Base-by-base conservation (phyloP, 2,797 vertebrate species). In the Emys orbicularis region DNA sequence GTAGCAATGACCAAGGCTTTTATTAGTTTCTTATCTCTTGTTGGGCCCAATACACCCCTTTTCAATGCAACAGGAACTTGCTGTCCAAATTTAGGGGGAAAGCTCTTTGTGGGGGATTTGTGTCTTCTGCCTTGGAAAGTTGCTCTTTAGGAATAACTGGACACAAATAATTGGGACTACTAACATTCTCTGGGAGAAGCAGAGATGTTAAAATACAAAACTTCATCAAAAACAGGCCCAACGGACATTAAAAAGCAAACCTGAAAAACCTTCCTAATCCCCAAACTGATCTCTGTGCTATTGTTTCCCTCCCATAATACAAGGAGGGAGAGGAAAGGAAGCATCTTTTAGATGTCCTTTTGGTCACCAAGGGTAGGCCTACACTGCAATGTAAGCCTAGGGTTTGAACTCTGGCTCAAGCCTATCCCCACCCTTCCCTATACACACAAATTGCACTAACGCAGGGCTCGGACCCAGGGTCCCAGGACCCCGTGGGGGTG, bases 11-110 rank as follows among this genome's bases (percentile, higher is more conserved):
- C 94, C 82, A 94, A 96, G 92, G 94, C 44, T 92, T 94, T 95
- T 92, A 95, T 95, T 95, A 96, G 95, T 76, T 95, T 92, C 54
- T 92, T 68, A 90, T 44, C 87, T 77, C 89, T 92, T 86, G 37
- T 91, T 2, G 44, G 86, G 93, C 87, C 83, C 86, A 88, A 80
- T 89, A 92, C 52, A 90, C 61, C 76, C 56, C 89, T 94, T 96
- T 97, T 93, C 86, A 91, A 90, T 65, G 86, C 23, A 95, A 89
- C 65, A 91, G 93, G 74, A 92, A 83, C 81, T 90, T 82, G 83
- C 59, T 93, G 52, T 76, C 91, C 94, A 92, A 87, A 61, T 96
- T 95, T 91, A 44, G 47, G 29, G 41, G 72, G 47, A 41, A 90
- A 91, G 93, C 84, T 92, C 86, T 61, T 65, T 53, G 59, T 52